Percentiles rank a stretch among this genome's conserved stretches.
These are phyloP conservation scores for Aurelia aurita complex sp. Pacific DNA, from an alignment of 30 jellyfish, hydroid and myxozoan species.

Conservation along the genomic window DNA sequence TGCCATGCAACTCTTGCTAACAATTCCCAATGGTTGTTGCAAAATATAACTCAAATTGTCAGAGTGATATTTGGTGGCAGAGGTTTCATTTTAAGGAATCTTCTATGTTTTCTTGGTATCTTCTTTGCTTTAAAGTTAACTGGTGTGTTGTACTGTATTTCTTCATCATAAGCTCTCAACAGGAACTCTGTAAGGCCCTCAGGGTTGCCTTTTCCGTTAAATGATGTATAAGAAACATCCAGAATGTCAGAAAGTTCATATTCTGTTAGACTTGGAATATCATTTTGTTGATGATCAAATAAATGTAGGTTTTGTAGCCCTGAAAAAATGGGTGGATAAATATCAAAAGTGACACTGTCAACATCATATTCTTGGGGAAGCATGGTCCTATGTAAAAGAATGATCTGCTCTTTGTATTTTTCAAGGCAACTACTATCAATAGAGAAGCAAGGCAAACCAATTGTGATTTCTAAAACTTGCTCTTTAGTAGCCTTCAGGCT, in stretches of 20 bases:
- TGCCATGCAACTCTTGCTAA: too few relatives aligned
- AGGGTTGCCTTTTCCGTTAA: slow-evolving; percentile 59
- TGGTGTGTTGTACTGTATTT: slow-evolving; percentile 50
- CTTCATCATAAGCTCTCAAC: slow-evolving; percentile 39
- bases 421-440: slow-evolving; percentile 15
- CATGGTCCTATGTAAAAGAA: slow-evolving; percentile 34
- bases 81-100: not conserved
- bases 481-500: slow-evolving; percentile 20
- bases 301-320: not conserved
- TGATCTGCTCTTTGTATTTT: slow-evolving; percentile 1
- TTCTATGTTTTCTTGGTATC: slow-evolving; percentile 43
- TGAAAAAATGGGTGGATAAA: slow-evolving; percentile 51
- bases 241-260: slow-evolving; percentile 23
- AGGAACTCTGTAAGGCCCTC: slow-evolving; percentile 49
- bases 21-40: too few relatives aligned
- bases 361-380: slow-evolving; percentile 50
- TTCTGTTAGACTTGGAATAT: slow-evolving; percentile 30
- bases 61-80: not conserved
- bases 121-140: slow-evolving; percentile 29
- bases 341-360: slow-evolving; percentile 15
- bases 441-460: slow-evolving; percentile 68
- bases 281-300: slow-evolving; percentile 5
- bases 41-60: too few relatives aligned
- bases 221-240: slow-evolving; percentile 21
- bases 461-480: slow-evolving; percentile 27